Base-by-base conservation (phyloP, 2,113 vertebrate genomes). In the Morone chrysops region DNA sequence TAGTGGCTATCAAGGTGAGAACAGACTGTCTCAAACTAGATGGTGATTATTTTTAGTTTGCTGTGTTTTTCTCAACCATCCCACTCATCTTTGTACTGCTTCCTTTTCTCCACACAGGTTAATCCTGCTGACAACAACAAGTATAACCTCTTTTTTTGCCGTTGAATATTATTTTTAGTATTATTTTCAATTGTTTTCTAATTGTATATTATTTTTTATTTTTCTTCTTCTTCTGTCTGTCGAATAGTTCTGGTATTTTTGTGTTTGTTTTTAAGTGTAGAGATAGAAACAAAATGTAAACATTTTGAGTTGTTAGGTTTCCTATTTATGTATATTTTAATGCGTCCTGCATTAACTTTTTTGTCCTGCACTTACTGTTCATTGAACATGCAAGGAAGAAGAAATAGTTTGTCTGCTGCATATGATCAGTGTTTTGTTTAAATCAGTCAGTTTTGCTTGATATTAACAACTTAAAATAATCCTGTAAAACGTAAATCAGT, bases 1-100 rank as follows among this genome's bases (percentile, higher is more conserved):
- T 36, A 80, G 92, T 83, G 93, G 93, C 68, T 91, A 94, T 82
- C 90, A 95, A 92, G 94, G 95, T 96, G 81, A 90, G 73, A 79
- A 69, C 16, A 60, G 25, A 25, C 4, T 13, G 17, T 40, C 6
- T 25, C 13, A 22, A 22, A 53, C 5, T 9, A 5, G 59, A 14
- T n/a, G 16, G 10, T 20, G 0, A 18, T 12, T 0, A 40, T 62
- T 62, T 43, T 40, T 31, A 57, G 12, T 72, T 17, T 53, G 5
- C 6, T 76, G 10, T 22, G 13, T 79, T 59, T 76, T 54, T n/a
- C 14, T 53, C 2, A 8, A 50, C 5, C 38, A 9, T 14, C 47
- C 14, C 2, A 3, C 43, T 83, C 25, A 67, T 38, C 13, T 70
- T 57, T 43, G 1, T 16, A 6, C 66, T 74, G 3, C 50, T 4